A percentile compares a stretch with the other conserved stretches of the same genome.
Conservation (phyloP, 2,888 invertebrate genomes). For the Agrotis puta region DNA sequence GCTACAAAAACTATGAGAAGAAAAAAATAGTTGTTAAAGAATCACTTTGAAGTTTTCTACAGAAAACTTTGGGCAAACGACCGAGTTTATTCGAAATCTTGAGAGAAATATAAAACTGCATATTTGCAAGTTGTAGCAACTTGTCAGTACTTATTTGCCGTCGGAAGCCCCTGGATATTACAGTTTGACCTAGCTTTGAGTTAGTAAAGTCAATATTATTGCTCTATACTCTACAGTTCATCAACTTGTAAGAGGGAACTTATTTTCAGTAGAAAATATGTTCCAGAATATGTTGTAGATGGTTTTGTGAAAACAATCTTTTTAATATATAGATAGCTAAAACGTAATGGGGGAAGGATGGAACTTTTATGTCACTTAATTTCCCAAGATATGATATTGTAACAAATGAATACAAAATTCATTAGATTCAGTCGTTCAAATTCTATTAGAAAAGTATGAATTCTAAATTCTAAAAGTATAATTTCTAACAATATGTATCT, state of each 20-base stretch:
- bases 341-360: too few relatives aligned
- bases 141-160: slow-evolving; percentile 12
- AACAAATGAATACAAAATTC: too few relatives aligned
- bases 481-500: too few relatives aligned
- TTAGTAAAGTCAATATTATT: background rate
- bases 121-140: slow-evolving; percentile 18
- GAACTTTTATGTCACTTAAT: too few relatives aligned
- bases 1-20: slow-evolving; percentile 13
- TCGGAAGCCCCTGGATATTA: background rate
- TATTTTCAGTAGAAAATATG: background rate
- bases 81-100: slow-evolving; percentile 26
- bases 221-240: background rate
- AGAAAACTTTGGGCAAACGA: background rate
- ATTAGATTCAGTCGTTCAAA: too few relatives aligned
- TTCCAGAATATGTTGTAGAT: too few relatives aligned
- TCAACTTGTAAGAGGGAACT: background rate
- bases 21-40: background rate
- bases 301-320: background rate
- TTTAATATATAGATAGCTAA: background rate
- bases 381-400: too few relatives aligned
- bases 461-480: too few relatives aligned
- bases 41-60: background rate
- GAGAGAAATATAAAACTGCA: slow-evolving; percentile 12
- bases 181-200: slow-evolving; percentile 9
- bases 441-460: too few relatives aligned